Base-by-base conservation (phyloP, 2,113 vertebrate species). In the Leucosticte australis region DNA sequence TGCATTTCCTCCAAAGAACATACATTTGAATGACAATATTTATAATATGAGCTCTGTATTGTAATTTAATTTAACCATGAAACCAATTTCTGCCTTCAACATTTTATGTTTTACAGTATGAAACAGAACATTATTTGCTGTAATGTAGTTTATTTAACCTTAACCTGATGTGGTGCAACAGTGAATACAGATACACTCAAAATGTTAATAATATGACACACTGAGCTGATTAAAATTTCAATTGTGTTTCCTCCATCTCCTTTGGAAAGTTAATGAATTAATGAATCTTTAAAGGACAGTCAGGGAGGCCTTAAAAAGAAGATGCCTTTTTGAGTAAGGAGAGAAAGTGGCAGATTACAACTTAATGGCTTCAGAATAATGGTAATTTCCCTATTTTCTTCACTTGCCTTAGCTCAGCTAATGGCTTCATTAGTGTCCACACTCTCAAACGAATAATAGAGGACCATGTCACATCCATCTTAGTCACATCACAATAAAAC, bases 181-280 rank as follows among this genome's bases (percentile, higher is more conserved):
- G 87, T 93, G 94, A 97, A 94, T 88, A 95, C 92, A 97, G 97
- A 96, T 96, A 95, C 95, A 95, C 96, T 97, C 92, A 77, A 95
- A 95, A 97, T 96, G 93, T 95, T 97, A 97, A 97, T 97, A 97
- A 97, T 97, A 96, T 91, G 95, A 97, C 96, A 97, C 81, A 88
- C 93, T 80, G 44, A 89, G 86, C 97, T 98, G 98, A 98, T 98
- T 98, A 98, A 98, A 97, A 98, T 98, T 97, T 98, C 97, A 98
- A 92, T 97, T 95, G 91, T 97, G 96, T 96, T 96, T 96, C 96
- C 92, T 86, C 94, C 96, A 97, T 98, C 97, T 97, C 96, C 97
- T 97, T 97, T 97, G 96, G 97, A 98, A 98, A 98, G 98, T 98
- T 98, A 98, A 99, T 98, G 98, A 98, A 98, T 98, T 98, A 99